Evolutionary conservation across 2,797 vertebrate species (phyloP), one percentile per base, ranked within the genome.

Genomic region (Pyrrhura leucotis): DNA sequence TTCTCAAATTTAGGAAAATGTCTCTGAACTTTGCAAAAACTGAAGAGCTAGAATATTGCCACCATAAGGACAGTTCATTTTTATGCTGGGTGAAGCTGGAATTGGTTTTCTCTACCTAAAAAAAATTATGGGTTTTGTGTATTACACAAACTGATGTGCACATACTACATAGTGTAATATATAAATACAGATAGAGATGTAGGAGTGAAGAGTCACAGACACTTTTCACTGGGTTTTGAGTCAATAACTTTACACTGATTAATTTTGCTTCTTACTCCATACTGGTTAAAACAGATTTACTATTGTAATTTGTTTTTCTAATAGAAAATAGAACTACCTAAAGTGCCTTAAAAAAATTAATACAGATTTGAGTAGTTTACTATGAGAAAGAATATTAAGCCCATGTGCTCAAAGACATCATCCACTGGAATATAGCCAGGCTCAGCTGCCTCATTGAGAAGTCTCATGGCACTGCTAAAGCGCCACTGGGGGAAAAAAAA

Each of bases 361-460:
- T 47, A 81, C 9, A 17, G 62, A 78, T 73, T 88, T 85, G 78
- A 91, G 59, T 20, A 12, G 54, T 67, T 90, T 93, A 76, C 79
- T 84, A 66, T 14, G 28, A 84, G 42, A 69, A 92, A 92, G 58
- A 87, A 96, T 94, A 94, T 91, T 66, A 88, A 69, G 79, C 22
- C 69, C 85, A 92, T 61, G 88, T 42, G 79, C 82, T 95, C 67
- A 73, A 81, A 94, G 83, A 67, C 85, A 88, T 75, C 91, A 89
- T 75, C 58, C 54, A 45, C 9, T 96, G 95, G 92, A 93, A 85
- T 28, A 92, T 2, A 48, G 82, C 92, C 93, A 96, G 93, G 33
- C 29, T 77, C 73, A 84, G 87, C 75, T 85, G 89, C 53, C 75
- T 92, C 53, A 61, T 7, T 85, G 65, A 93, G 58, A 89, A 83